A percentile compares a stretch with the other conserved stretches of the same genome.
Evolutionary conservation across 2,113 vertebrate species (phyloP).

Genomic region (Dicaeum eximium): DNA sequence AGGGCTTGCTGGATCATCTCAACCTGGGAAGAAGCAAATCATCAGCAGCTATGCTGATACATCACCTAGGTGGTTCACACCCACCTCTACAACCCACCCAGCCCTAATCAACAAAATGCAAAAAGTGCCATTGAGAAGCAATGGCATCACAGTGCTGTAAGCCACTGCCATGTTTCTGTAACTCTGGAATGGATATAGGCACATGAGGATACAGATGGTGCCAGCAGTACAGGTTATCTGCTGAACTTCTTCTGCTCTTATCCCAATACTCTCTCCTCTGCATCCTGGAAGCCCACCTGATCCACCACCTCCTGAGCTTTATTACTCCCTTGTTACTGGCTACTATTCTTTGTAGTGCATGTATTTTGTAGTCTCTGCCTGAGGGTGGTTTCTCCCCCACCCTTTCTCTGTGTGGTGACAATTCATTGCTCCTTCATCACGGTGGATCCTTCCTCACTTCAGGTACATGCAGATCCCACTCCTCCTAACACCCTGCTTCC

Average conservation of each 20-base stretch:
- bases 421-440: background rate
- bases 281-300: background rate
- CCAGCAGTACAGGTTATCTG: background rate
- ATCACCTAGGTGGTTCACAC: background rate
- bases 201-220: background rate
- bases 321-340: background rate
- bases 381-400: background rate
- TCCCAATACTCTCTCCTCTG: background rate
- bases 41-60: background rate
- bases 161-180: background rate
- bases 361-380: background rate
- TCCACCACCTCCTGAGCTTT: fast-evolving
- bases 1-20: background rate
- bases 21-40: background rate
- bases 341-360: background rate
- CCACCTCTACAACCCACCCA: background rate
- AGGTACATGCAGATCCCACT: background rate
- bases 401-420: background rate
- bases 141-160: background rate
- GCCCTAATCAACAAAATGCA: background rate
- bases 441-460: background rate
- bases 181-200: background rate
- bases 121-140: background rate
- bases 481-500: background rate
- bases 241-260: background rate